Evolutionary conservation across 1,140 invertebrate genomes (phyloP), one percentile per base, ranked within the genome.

Genomic region (Chironomus striatipennis): DNA sequence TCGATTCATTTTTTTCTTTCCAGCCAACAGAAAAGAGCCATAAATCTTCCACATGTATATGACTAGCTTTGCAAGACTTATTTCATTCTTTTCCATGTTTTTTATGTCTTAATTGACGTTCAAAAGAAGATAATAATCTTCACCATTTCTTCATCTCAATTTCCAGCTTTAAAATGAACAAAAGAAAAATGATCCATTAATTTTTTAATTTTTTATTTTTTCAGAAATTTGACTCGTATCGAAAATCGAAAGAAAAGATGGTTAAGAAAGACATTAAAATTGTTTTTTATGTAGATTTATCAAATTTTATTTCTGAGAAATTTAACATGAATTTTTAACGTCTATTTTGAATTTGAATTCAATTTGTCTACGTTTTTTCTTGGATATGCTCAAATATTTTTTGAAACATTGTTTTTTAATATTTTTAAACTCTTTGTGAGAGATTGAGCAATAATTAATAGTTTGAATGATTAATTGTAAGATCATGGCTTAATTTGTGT

Each of bases 91-190:
- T 57, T 57, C 10, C n/a, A 12, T n/a, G 7, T 12, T 57, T 57
- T 70, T 70, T 21, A 70, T 70, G 65, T 70, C 65, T 70, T 70
- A 70, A 70, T 70, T 70, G 65, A 70, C 65, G 65, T 70, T 70
- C 17, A 18, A 70, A 70, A 70, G 18, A 70, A 70, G 65, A 70
- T 70, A 70, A 70, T 70, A 70, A 70, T 70, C 65, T 70, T 70
- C 65, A 70, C 17, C 65, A 20, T 70, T 70, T 70, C 65, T 70
- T 18, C 20, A 34, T 57, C 20, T 21, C 6, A 18, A 70, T 70
- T 70, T 20, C 65, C 65, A 70, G 10, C 65, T 21, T 20, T 70
- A 10, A n/a, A 2, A 12, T 70, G 17, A 21, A 70, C 20, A 70
- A 70, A 34, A 18, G 20, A 70, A 70, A 70, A 70, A 18, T 70